Conservation (phyloP, 2,797 vertebrate genomes). For the Acanthopagrus latus region DNA sequence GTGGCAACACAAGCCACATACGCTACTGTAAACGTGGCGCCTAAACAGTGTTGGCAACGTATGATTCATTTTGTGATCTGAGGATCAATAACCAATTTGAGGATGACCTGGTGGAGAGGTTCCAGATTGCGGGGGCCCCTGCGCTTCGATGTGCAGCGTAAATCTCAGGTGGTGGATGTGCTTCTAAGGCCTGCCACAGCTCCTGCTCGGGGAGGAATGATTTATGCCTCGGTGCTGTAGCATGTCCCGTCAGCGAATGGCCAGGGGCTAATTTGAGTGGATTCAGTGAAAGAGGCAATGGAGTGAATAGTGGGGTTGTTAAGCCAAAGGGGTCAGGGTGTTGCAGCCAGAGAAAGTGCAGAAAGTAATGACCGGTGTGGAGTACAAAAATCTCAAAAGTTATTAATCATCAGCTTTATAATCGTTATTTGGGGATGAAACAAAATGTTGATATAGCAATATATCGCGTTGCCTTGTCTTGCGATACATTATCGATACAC, state of each 20-base stretch:
- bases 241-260: constrained; percentile 54
- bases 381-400: not conserved
- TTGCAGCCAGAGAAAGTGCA: constrained; percentile 84
- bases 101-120: constrained; percentile 78
- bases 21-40: constrained; percentile 72
- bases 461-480: too few relatives aligned
- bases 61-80: constrained; percentile 82
- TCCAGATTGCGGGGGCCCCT: constrained; percentile 67
- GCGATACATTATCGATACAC: too few relatives aligned
- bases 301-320: constrained; percentile 78
- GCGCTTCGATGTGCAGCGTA: constrained; percentile 71
- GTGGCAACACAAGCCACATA: constrained; percentile 28
- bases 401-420: constrained; percentile 44
- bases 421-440: too few relatives aligned
- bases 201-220: constrained; percentile 69
- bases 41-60: constrained; percentile 75
- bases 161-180: constrained; percentile 73
- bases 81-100: constrained; percentile 89
- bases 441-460: too few relatives aligned
- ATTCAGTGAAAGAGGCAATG: constrained; percentile 31
- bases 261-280: constrained; percentile 76
- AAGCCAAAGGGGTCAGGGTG: constrained; percentile 86
- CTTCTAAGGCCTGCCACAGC: constrained; percentile 64
- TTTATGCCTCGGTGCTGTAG: constrained; percentile 70
- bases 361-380: constrained; percentile 77